phyloP scores from a whole-genome alignment of 1,140 invertebrate genomes.

The Drosophila rhopaloa region DNA sequence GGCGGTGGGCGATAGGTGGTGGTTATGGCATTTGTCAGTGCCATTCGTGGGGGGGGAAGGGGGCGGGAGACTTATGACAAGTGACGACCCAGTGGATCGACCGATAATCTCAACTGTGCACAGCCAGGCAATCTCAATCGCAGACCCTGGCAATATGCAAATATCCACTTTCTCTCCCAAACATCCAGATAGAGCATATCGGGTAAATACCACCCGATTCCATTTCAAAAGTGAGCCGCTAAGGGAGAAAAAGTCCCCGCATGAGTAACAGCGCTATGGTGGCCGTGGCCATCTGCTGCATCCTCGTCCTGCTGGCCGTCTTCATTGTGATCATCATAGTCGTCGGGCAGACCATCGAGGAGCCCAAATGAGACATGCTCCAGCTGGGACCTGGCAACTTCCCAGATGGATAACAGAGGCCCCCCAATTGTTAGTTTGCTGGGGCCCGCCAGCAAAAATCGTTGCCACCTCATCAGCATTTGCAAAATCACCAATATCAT shows the following conservation, averaged over 20 bases:
- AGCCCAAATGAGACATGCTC: constrained; percentile 86
- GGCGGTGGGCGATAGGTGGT: constrained; percentile 3
- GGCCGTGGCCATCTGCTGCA: constrained; percentile 91
- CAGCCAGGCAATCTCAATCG: constrained; percentile 17
- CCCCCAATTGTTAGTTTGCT: constrained; percentile 70
- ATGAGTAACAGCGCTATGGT: constrained; percentile 87
- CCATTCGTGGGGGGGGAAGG: constrained; percentile 4
- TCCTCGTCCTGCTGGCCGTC: constrained; percentile 90
- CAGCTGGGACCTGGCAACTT: constrained; percentile 85
- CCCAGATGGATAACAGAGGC: constrained; percentile 85
- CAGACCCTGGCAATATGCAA: constrained; percentile 45
- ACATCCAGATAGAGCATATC: constrained; percentile 7
- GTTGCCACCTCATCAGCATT: constrained; percentile 14
- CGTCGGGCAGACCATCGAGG: constrained; percentile 89
- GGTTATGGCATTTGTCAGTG: constrained; percentile 60
- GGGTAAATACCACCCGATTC: constrained; percentile 4
- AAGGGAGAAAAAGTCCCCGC: constrained; percentile 6
- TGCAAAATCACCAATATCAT: constrained; percentile 20
- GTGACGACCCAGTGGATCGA: constrained; percentile 45
- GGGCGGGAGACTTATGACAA: constrained; percentile 54
- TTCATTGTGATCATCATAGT: constrained; percentile 92
- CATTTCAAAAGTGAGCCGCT: constrained; percentile 21
- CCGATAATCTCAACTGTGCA: constrained; percentile 73
- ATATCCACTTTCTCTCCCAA: constrained; percentile 28
- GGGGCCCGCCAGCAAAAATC: constrained; percentile 34